A percentile compares a stretch with the other conserved stretches of the same genome.
Conservation (phyloP, 2,797 vertebrate species). For the Staurois parvus region DNA sequence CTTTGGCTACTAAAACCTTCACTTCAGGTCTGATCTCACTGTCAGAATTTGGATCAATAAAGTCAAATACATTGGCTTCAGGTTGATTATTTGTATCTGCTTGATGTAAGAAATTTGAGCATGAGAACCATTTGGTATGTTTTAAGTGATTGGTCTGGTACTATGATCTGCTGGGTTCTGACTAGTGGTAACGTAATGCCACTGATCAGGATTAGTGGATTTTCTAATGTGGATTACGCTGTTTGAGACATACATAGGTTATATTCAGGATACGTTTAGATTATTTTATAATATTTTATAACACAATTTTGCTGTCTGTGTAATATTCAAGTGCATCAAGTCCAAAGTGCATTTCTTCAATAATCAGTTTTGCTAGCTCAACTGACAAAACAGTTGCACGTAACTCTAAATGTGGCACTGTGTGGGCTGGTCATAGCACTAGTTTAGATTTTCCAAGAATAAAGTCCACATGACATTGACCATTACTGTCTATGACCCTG, state of each 20-base stretch:
- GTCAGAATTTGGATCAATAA: conserved; percentile 20
- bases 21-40: background rate
- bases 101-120: background rate
- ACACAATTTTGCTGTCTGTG: too few species aligned
- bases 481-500: too few species aligned
- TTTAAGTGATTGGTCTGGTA: conserved; percentile 4
- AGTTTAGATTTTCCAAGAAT: background rate
- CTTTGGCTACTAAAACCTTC: background rate
- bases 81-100: conserved; percentile 4
- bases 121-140: background rate
- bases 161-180: too few species aligned
- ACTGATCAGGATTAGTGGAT: background rate
- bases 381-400: conserved; percentile 15
- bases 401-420: background rate
- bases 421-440: background rate
- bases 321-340: background rate
- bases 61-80: conserved; percentile 10
- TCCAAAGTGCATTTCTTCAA: conserved; percentile 7
- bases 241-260: conserved; percentile 1
- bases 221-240: too few species aligned
- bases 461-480: background rate
- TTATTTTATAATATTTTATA: conserved; percentile 1
- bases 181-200: background rate
- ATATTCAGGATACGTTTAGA: background rate
- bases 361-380: background rate